A percentile compares a stretch with the other conserved stretches of the same genome.
Evolutionary conservation across 2,113 vertebrate genomes (phyloP).

Genomic region (Chamaea fasciata): DNA sequence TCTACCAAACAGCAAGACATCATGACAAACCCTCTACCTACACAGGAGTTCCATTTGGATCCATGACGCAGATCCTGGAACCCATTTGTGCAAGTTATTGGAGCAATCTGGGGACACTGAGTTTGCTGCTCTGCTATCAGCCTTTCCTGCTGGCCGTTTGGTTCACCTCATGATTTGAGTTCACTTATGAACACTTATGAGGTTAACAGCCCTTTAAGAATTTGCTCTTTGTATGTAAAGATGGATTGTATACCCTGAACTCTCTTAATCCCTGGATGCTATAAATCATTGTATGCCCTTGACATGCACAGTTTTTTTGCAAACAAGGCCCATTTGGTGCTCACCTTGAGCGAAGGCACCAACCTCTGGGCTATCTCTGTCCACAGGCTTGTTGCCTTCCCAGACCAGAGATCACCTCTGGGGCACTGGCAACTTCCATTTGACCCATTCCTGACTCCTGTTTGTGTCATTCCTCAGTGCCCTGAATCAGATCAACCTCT

Average conservation of each 20-base stretch:
- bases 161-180: background rate
- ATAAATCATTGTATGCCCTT: background rate
- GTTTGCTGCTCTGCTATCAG: slow-evolving; percentile 23
- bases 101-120: background rate
- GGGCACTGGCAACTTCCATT: background rate
- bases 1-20: background rate
- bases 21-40: background rate
- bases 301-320: background rate
- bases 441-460: background rate
- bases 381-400: background rate
- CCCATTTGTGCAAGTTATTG: background rate
- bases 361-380: background rate
- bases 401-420: background rate
- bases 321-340: background rate
- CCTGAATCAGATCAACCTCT: background rate
- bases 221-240: slow-evolving; percentile 16
- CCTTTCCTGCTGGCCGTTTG: background rate
- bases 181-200: background rate
- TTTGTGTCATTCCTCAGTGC: background rate
- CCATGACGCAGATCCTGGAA: background rate
- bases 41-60: background rate
- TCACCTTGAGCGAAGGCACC: background rate
- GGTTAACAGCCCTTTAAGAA: background rate
- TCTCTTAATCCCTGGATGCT: background rate
- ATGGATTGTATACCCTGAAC: background rate